Conservation (phyloP, 2,113 vertebrate species). For the Pseudonaja textilis region DNA sequence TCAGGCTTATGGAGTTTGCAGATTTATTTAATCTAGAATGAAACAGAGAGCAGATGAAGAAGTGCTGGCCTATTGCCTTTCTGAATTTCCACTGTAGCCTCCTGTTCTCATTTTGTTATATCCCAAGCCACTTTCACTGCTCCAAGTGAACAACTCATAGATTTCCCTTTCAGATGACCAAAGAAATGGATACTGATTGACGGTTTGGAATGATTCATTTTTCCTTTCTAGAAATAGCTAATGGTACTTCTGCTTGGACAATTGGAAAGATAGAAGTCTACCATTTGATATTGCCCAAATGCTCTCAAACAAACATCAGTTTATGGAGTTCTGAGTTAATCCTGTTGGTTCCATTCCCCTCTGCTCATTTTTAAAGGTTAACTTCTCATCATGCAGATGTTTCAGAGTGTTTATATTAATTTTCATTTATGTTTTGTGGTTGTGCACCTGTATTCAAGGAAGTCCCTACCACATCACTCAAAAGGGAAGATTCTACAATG, state of each 20-base stretch:
- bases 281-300: accelerated
- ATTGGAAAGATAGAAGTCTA: background rate
- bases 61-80: background rate
- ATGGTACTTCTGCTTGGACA: background rate
- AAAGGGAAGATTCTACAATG: background rate
- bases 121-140: background rate
- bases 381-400: background rate
- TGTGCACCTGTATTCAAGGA: background rate
- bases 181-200: background rate
- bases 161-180: slow-evolving; percentile 20
- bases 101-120: background rate
- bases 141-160: background rate
- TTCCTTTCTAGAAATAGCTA: slow-evolving; percentile 32
- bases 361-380: background rate
- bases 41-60: background rate
- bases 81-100: background rate
- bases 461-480: background rate
- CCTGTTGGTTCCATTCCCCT: background rate
- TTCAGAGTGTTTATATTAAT: background rate
- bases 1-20: background rate
- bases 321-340: background rate
- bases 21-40: background rate
- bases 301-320: background rate
- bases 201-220: background rate
- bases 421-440: background rate